Conservation (phyloP, 2,888 invertebrate genomes). For the Brachypterus glaber region DNA sequence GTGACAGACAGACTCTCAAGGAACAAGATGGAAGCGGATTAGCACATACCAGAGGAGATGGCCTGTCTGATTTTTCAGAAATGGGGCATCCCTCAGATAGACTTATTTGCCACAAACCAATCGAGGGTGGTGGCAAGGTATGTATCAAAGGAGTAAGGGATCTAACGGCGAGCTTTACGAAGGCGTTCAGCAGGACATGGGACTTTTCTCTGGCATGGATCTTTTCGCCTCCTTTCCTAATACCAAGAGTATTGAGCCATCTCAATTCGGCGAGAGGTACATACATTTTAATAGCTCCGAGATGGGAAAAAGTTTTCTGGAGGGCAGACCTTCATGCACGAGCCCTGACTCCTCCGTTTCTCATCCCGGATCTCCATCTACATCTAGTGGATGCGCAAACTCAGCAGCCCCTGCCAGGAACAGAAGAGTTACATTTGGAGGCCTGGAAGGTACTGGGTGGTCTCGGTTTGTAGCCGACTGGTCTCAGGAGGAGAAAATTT, state of each 20-base stretch:
- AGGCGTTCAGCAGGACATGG: slow-evolving; percentile 21
- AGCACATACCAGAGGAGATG: slow-evolving; percentile 14
- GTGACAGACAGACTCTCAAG: slow-evolving; percentile 20
- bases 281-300: slow-evolving; percentile 24
- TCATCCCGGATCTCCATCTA: slow-evolving; percentile 13
- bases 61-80: slow-evolving; percentile 15
- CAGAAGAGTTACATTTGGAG: slow-evolving; percentile 21
- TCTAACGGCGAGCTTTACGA: slow-evolving; percentile 11
- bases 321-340: slow-evolving; percentile 25
- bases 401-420: slow-evolving; percentile 16
- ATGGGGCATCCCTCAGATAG: slow-evolving; percentile 20
- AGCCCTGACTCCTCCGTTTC: slow-evolving; percentile 23
- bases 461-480: slow-evolving; percentile 15
- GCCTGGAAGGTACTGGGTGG: slow-evolving; percentile 27
- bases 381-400: slow-evolving; percentile 16
- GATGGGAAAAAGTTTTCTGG: slow-evolving; percentile 26
- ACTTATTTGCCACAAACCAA: slow-evolving; percentile 18
- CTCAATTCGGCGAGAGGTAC: slow-evolving; percentile 21
- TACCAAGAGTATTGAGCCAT: slow-evolving; percentile 24
- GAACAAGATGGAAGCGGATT: slow-evolving; percentile 13
- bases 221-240: slow-evolving; percentile 27
- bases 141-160: slow-evolving; percentile 15
- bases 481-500: slow-evolving; percentile 15
- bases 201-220: slow-evolving; percentile 22
- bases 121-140: slow-evolving; percentile 17